Base-by-base conservation (phyloP, 2,888 invertebrate genomes). In the Pollenia amentaria region DNA sequence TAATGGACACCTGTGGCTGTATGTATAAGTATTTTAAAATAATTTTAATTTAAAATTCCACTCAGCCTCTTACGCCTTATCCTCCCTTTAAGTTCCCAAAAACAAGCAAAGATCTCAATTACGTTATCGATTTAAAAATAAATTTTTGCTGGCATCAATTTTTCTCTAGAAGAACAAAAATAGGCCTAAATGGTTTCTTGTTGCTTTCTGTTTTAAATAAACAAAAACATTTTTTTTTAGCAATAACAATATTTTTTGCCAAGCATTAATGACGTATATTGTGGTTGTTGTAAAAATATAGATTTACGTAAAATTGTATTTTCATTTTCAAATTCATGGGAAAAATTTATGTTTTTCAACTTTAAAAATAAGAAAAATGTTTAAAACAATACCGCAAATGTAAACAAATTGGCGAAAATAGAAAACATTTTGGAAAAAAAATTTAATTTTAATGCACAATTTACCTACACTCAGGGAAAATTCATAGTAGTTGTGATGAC, bases 91-190 rank as follows among this genome's bases (percentile, higher is more conserved):
- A 9, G 14, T 42, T 60, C 7, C 10, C 8, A 18, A 11, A 29
- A 64, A 16, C 53, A n/a, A 38, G 46, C 10, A 65, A 38, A 21
- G 4, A 64, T 9, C 29, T 53, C 62, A 38, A 69, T 81, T 81
- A 87, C 87, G 77, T 51, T 80, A 80, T 64, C 18, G 42, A 48
- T 62, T 73, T 87, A 84, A 84, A 87, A 80, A 84, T 87, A 86
- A 60, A 51, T 12, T 65, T 62, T 69, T 64, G 6, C 14, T 80
- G 46, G 1, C 10, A 29, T 29, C 29, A 29, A 12, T 57, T 80
- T 64, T 64, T 44, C 14, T 44, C 46, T 44, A 38, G 46, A 76
- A 72, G 21, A 40, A 64, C 0, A 46, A 70, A 76, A 76, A 70
- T 62, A 18, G 11, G 77, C 53, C 70, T 70, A 44, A 82, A 67